phyloP scores from a whole-genome alignment of 2,797 vertebrate species.

The Lacerta agilis region DNA sequence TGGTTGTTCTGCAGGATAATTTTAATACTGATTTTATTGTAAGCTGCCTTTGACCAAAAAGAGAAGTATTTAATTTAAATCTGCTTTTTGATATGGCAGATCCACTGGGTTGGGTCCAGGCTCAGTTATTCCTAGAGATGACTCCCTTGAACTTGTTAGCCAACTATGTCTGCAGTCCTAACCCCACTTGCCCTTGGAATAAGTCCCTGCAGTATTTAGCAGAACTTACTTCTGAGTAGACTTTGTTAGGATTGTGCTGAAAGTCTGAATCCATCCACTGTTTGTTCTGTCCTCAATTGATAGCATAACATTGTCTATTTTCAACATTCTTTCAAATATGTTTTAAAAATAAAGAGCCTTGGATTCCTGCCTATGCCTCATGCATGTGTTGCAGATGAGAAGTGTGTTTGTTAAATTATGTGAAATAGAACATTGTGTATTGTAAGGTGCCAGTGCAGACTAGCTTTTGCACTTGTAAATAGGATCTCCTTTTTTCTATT shows the following conservation, averaged over 20 bases:
- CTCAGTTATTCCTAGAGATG: neutral
- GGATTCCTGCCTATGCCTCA: neutral
- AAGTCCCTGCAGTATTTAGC: neutral
- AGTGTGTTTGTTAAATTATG: neutral
- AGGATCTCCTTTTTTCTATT: neutral
- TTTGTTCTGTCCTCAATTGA: neutral
- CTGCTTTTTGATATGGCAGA: neutral
- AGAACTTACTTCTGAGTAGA: neutral
- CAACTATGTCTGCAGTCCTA: too few species aligned
- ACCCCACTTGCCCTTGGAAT: neutral
- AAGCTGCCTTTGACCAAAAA: neutral
- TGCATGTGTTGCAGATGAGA: neutral
- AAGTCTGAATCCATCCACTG: too few species aligned
- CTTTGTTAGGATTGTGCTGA: too few species aligned
- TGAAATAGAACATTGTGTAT: neutral
- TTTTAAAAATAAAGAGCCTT: neutral
- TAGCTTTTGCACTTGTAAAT: neutral
- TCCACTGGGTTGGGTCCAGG: neutral
- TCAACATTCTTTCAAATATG: neutral
- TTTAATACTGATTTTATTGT: neutral
- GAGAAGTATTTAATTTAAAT: neutral
- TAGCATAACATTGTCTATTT: neutral
- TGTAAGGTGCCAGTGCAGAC: neutral
- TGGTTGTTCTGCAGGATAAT: neutral
- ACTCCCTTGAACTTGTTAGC: too few species aligned